Conservation (phyloP, 2,113 vertebrate genomes). For the Coreoperca whiteheadi region DNA sequence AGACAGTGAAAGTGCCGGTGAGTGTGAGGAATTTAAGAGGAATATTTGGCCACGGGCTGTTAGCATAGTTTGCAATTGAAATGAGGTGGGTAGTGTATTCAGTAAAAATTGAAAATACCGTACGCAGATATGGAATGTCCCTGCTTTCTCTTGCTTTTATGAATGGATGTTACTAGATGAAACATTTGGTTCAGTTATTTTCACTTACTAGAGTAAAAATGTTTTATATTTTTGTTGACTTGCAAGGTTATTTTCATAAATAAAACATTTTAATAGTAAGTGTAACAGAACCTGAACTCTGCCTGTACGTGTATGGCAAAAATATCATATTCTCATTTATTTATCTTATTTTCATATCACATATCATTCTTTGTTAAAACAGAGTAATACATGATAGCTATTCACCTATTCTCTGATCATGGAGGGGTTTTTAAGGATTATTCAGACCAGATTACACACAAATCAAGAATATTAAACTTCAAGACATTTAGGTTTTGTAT, state of each 20-base stretch:
- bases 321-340: background rate
- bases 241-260: background rate
- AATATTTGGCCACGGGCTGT: slow-evolving; percentile 48
- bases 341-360: background rate
- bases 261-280: background rate
- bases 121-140: slow-evolving; percentile 1
- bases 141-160: background rate
- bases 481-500: background rate
- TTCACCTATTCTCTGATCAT: background rate
- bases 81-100: slow-evolving; percentile 50
- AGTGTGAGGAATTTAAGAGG: slow-evolving; percentile 37
- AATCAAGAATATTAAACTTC: background rate
- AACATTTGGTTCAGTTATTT: background rate
- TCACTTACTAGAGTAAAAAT: background rate
- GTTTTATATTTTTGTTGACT: background rate
- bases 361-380: background rate
- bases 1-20: slow-evolving; percentile 6
- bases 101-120: slow-evolving; percentile 6
- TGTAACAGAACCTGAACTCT: background rate
- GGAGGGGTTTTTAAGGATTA: background rate
- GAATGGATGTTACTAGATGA: background rate
- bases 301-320: background rate
- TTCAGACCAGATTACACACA: background rate
- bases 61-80: slow-evolving; percentile 55
- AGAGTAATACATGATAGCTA: background rate